These are phyloP conservation scores for Drosophila watanabei DNA, from an alignment of 1,140 invertebrate genomes.

Conservation along the genomic window DNA sequence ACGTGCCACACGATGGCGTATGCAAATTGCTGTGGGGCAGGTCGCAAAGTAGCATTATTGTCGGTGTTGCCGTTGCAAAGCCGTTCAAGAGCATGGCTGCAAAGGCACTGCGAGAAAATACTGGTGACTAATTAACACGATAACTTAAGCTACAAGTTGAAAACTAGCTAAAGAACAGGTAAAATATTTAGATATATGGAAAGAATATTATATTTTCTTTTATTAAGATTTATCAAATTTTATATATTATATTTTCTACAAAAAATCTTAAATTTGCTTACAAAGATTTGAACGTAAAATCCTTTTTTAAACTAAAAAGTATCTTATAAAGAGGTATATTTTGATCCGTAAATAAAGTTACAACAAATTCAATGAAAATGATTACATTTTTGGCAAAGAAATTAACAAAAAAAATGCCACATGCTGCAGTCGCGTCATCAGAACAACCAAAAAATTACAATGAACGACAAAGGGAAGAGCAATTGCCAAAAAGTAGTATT, in stretches of 20 bases:
- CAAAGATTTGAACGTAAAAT: not conserved
- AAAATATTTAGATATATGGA: not conserved
- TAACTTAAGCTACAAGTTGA: not conserved
- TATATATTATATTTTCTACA: not conserved
- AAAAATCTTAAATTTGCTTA: too few species aligned
- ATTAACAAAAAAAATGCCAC: conserved; percentile 16
- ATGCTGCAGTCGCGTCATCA: conserved; percentile 14
- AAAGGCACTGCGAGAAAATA: conserved; percentile 17
- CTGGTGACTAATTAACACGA: not conserved
- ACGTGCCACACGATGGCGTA: conserved; percentile 45
- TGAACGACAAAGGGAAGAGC: conserved; percentile 10
- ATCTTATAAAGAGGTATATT: not conserved
- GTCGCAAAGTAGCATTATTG: conserved; percentile 63
- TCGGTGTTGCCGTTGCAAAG: conserved; percentile 19
- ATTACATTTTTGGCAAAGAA: not conserved
- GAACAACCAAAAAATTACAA: not conserved
- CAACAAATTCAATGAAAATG: not conserved
- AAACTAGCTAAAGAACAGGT: not conserved
- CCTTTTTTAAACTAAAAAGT: not conserved
- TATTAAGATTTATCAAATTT: not conserved
- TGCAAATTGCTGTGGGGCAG: conserved; percentile 76
- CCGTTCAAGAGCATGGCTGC: conserved; percentile 50
- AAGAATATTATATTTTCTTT: too few species aligned
- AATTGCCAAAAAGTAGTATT: conserved; percentile 7
- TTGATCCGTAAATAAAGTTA: not conserved